Evolutionary conservation across 2,113 vertebrate genomes (phyloP).

Genomic region (Salvelinus fontinalis): DNA sequence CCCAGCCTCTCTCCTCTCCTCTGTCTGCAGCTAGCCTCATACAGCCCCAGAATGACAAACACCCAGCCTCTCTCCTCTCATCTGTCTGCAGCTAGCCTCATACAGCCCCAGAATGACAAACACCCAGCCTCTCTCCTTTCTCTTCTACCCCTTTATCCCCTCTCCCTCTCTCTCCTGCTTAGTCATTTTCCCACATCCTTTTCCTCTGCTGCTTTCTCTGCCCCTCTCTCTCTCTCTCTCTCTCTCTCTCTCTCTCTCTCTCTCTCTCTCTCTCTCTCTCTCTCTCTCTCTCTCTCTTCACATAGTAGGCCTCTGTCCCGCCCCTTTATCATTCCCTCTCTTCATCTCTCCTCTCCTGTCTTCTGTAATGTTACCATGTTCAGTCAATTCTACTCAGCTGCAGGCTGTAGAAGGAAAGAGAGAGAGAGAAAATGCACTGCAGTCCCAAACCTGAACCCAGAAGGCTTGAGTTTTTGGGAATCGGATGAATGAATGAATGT

Average conservation of each 20-base stretch:
- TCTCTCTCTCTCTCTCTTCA: background rate
- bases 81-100: slow-evolving; percentile 65
- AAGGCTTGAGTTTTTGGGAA: background rate
- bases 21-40: slow-evolving; percentile 66
- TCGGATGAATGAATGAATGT: slow-evolving; percentile 11
- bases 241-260: too few relatives aligned
- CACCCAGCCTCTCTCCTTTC: slow-evolving; percentile 37
- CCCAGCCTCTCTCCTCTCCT: slow-evolving; percentile 24
- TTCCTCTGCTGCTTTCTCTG: background rate
- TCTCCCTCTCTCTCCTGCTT: slow-evolving; percentile 1
- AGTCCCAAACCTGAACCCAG: slow-evolving; percentile 31
- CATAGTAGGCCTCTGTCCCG: background rate
- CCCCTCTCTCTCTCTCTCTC: too few relatives aligned
- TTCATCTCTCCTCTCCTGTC: slow-evolving; percentile 41
- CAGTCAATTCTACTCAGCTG: slow-evolving; percentile 35
- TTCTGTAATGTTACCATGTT: slow-evolving; percentile 46
- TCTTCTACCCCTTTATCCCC: background rate
- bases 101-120: slow-evolving; percentile 76
- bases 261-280: background rate
- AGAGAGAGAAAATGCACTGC: slow-evolving; percentile 29
- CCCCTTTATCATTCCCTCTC: slow-evolving; percentile 31
- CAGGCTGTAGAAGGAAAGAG: slow-evolving; percentile 44
- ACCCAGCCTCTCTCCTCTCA: slow-evolving; percentile 37
- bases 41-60: slow-evolving; percentile 76
- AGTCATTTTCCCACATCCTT: slow-evolving; percentile 4